These are phyloP conservation scores for Alca torda DNA, from an alignment of 2,797 vertebrate species.

Conservation along the genomic window DNA sequence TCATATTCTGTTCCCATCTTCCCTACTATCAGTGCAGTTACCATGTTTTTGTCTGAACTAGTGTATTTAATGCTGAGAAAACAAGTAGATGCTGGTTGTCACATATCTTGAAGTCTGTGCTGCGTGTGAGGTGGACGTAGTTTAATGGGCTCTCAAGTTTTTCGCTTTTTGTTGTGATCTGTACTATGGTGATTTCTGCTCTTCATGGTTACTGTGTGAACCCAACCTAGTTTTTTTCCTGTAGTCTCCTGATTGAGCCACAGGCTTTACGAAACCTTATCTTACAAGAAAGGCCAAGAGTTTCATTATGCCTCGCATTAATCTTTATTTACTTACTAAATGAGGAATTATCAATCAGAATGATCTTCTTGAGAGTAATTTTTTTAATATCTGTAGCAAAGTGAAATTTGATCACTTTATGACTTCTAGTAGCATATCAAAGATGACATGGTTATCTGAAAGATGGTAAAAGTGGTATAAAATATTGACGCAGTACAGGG, in stretches of 20 bases:
- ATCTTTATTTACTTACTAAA: not conserved
- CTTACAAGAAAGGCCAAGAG: not conserved
- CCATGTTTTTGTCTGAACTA: not conserved
- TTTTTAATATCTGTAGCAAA: not conserved
- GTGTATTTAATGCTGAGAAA: not conserved
- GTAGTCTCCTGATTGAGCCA: not conserved
- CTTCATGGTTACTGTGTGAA: not conserved
- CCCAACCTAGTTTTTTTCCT: not conserved
- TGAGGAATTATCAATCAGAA: not conserved
- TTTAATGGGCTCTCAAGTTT: not conserved
- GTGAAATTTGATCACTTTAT: not conserved
- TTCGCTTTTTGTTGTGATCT: not conserved
- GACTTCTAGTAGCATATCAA: not conserved
- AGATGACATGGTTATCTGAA: not conserved
- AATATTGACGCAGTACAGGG: not conserved
- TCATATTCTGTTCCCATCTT: not conserved
- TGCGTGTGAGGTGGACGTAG: not conserved
- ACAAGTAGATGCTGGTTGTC: not conserved
- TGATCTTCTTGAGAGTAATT: not conserved
- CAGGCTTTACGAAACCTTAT: not conserved
- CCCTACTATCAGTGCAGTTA: not conserved
- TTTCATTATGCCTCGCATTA: not conserved
- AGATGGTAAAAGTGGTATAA: not conserved
- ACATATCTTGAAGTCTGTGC: rapidly evolving
- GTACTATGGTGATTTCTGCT: not conserved